These are phyloP conservation scores for Drosophila recens DNA, from an alignment of 2,888 invertebrate species.

Conservation along the genomic window DNA sequence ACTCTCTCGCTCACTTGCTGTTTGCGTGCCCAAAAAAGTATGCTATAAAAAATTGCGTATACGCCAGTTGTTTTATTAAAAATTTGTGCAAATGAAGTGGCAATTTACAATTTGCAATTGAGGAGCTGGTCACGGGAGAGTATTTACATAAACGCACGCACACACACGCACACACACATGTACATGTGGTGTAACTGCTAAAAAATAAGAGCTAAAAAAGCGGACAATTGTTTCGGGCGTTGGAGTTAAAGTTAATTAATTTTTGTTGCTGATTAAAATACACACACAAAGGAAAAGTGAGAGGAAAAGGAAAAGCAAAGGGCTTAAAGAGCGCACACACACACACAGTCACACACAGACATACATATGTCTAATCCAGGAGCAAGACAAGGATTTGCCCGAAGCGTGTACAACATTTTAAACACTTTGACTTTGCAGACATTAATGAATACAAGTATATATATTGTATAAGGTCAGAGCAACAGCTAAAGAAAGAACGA, in stretches of 20 bases:
- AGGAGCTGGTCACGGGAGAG: slow-evolving; percentile 17
- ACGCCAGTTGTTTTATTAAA: slow-evolving; percentile 57
- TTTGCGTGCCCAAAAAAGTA: slow-evolving; percentile 14
- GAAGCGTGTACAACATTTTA: slow-evolving; percentile 70
- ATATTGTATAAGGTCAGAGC: slow-evolving; percentile 8
- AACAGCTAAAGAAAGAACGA: slow-evolving; percentile 13
- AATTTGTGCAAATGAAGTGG: slow-evolving; percentile 71
- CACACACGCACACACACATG: slow-evolving; percentile 1
- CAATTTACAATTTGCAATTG: slow-evolving; percentile 61
- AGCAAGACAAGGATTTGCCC: slow-evolving; percentile 38
- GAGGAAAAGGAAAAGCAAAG: background rate
- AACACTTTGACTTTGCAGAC: slow-evolving; percentile 71
- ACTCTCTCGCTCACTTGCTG: background rate
- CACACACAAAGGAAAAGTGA: background rate
- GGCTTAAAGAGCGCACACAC: slow-evolving; percentile 39
- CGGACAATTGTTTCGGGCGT: slow-evolving; percentile 15
- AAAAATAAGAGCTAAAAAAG: slow-evolving; percentile 14
- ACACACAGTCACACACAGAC: slow-evolving; percentile 4
- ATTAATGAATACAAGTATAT: slow-evolving; percentile 69
- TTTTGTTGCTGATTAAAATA: slow-evolving; percentile 63
- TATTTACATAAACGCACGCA: slow-evolving; percentile 11
- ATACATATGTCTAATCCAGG: slow-evolving; percentile 34
- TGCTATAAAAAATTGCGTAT: slow-evolving; percentile 33
- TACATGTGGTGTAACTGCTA: background rate
- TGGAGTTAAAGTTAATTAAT: slow-evolving; percentile 71